Conservation (phyloP, 2,888 invertebrate genomes). For the Crossocerus cetratus region DNA sequence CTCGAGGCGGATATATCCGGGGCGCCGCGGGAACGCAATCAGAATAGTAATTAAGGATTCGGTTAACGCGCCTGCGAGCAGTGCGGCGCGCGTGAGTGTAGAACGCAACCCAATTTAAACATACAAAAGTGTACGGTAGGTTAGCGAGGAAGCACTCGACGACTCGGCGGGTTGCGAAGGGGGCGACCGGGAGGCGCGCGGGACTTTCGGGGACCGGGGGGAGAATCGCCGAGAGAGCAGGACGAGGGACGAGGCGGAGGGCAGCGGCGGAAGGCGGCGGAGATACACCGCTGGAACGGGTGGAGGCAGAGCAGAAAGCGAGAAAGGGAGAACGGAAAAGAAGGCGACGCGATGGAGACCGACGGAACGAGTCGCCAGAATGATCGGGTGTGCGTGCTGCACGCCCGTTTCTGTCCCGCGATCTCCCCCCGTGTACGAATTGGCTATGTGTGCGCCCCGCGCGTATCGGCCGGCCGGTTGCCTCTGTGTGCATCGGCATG, state of each 20-base stretch:
- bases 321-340: slow-evolving; percentile 29
- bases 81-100: slow-evolving; percentile 63
- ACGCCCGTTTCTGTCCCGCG: neutral
- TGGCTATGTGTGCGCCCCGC: slow-evolving; percentile 11
- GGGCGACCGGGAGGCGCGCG: slow-evolving; percentile 22
- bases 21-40: slow-evolving; percentile 64
- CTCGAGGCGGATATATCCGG: slow-evolving; percentile 43
- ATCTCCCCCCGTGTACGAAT: neutral
- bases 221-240: no score
- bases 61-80: slow-evolving; percentile 63
- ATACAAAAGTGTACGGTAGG: slow-evolving; percentile 68
- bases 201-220: slow-evolving; percentile 9
- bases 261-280: slow-evolving; percentile 22
- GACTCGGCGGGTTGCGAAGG: slow-evolving; percentile 30
- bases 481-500: slow-evolving; percentile 1
- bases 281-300: neutral
- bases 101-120: slow-evolving; percentile 72
- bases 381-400: neutral
- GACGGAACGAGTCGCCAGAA: slow-evolving; percentile 31
- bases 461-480: slow-evolving; percentile 14
- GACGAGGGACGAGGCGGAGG: slow-evolving; percentile 17
- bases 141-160: slow-evolving; percentile 54
- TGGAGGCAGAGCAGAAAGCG: neutral
- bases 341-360: slow-evolving; percentile 45
- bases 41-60: slow-evolving; percentile 74